These are phyloP conservation scores for Lemur catta DNA, from an alignment of 2,797 vertebrate species.

Conservation along the genomic window DNA sequence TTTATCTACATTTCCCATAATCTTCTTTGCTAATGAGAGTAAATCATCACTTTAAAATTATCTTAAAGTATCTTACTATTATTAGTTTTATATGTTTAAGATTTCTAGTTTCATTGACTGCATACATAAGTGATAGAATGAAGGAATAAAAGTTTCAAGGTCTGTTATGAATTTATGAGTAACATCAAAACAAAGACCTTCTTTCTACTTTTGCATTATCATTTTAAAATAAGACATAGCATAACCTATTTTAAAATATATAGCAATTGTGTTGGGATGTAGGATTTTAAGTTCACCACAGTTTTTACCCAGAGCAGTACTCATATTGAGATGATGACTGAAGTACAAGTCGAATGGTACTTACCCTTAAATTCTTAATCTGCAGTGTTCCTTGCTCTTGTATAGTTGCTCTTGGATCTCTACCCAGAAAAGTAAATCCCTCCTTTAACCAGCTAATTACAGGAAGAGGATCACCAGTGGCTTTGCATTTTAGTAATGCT, in stretches of 20 bases:
- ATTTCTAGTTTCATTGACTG: neutral
- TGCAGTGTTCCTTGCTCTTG: slow-evolving; percentile 96
- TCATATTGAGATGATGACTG: neutral
- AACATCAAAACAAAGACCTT: neutral
- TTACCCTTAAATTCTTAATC: slow-evolving; percentile 94
- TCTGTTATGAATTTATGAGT: neutral
- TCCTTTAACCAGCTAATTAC: slow-evolving; percentile 98
- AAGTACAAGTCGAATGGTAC: neutral
- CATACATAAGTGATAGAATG: neutral
- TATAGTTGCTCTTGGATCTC: slow-evolving; percentile 94
- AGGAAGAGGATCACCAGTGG: slow-evolving; percentile 96
- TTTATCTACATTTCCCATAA: neutral
- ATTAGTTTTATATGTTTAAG: neutral
- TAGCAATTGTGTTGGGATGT: neutral
- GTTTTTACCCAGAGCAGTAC: neutral
- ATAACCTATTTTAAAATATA: neutral
- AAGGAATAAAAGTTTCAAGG: neutral
- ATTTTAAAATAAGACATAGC: neutral
- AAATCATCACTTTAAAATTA: slow-evolving; percentile 4
- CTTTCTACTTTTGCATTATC: neutral
- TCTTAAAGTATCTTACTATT: neutral
- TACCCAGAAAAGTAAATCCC: slow-evolving; percentile 94
- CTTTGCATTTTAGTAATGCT: slow-evolving; percentile 96
- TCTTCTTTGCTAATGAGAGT: neutral
- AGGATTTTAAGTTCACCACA: neutral